Evolutionary conservation across 2,888 invertebrate species (phyloP), one percentile per base, ranked within the genome.

Genomic region (Drosophila borborema): DNA sequence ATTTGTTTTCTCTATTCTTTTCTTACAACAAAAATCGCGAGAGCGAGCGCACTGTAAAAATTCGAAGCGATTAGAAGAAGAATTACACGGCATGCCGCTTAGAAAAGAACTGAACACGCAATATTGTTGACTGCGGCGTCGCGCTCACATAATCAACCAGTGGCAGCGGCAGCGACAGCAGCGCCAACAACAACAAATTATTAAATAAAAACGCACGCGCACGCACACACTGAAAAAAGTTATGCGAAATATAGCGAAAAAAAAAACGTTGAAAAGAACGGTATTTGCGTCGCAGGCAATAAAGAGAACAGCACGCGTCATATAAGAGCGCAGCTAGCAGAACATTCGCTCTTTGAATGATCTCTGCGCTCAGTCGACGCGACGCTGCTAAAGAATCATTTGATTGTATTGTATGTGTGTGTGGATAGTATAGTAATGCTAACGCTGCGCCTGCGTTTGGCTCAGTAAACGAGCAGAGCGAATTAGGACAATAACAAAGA

Each of bases 11-110:
- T 28, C 12, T 48, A 56, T 60, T 40, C 14, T 28, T 63, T 61
- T n/a, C 51, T 51, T 67, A 51, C 49, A 55, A 23, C 31, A 62
- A 64, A 55, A 38, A 66, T 59, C 48, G 68, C 60, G 65, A 71
- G 80, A 73, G 73, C 64, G 71, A 66, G 62, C 61, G 74, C 64
- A 86, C 60, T 79, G 78, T 76, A 77, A 77, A 75, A 77, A 61
- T 75, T 74, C 78, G 71, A 67, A 77, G 74, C 82, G 89, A 89
- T 87, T 89, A 86, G 85, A 81, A 81, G 80, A 80, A 81, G 90
- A 91, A 91, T 91, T 91, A 90, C 91, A 91, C 91, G 89, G 89
- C 89, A 81, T 87, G 91, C 92, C 92, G 92, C 90, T 92, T 90
- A 88, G 90, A 90, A 91, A 92, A 91, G 91, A 91, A 92, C 92